phyloP scores from a whole-genome alignment of 2,797 vertebrate genomes.

The Orestias chungarensis region DNA sequence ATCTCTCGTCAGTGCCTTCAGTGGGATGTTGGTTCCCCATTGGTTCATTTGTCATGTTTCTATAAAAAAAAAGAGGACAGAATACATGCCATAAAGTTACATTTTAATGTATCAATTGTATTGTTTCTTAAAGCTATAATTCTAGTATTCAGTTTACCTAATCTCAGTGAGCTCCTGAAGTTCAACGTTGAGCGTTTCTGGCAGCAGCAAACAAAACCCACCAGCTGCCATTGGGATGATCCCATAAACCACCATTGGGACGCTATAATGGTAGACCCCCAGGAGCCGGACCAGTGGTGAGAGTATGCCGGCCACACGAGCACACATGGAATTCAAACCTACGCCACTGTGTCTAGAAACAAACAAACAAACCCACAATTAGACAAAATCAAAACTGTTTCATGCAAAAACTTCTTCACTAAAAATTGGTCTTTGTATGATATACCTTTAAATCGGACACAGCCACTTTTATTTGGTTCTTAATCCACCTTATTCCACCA shows the following conservation, averaged over 20 bases:
- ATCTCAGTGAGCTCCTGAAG: constrained; percentile 72
- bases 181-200: constrained; percentile 77
- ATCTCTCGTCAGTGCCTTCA: not conserved
- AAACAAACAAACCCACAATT: not conserved
- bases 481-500: no score
- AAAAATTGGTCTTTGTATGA: not conserved
- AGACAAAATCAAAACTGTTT: no score
- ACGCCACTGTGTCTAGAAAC: constrained; percentile 80
- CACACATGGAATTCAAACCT: constrained; percentile 79
- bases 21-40: not conserved
- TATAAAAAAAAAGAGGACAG: not conserved
- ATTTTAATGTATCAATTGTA: not conserved
- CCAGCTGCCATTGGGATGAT: constrained; percentile 66
- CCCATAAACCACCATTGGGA: constrained; percentile 82
- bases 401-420: not conserved
- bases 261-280: constrained; percentile 61
- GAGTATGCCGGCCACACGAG: constrained; percentile 74
- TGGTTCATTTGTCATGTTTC: not conserved
- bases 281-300: constrained; percentile 80
- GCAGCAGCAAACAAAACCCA: constrained; percentile 79
- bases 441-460: not conserved
- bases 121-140: not conserved
- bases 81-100: not conserved
- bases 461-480: no score
- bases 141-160: constrained; percentile 34